phyloP scores from a whole-genome alignment of 1,140 invertebrate species.

The Zaprionus lachaisei region DNA sequence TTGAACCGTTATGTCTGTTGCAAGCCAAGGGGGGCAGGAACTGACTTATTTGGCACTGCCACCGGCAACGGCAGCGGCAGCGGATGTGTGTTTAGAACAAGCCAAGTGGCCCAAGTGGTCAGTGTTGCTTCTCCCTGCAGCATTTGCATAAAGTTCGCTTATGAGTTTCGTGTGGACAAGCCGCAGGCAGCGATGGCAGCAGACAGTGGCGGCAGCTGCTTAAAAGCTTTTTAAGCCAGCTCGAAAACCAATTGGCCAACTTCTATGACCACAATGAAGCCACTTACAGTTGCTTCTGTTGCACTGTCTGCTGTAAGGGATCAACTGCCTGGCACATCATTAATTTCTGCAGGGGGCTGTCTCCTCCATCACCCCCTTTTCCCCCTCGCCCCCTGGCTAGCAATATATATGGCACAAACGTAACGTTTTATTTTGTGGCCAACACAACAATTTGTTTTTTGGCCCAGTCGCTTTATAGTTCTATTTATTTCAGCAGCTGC shows the following conservation, averaged over 20 bases:
- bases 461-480: slow-evolving; percentile 49
- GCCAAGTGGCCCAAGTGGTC: slow-evolving; percentile 4
- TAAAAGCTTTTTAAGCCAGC: slow-evolving; percentile 71
- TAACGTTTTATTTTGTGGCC: slow-evolving; percentile 49
- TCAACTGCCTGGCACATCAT: slow-evolving; percentile 11
- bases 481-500: slow-evolving; percentile 40
- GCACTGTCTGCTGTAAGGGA: neutral
- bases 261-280: neutral
- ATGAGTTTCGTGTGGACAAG: slow-evolving; percentile 63
- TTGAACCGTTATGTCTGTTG: slow-evolving; percentile 44
- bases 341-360: neutral
- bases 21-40: slow-evolving; percentile 30
- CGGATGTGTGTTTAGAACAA: slow-evolving; percentile 32
- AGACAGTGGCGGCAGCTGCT: slow-evolving; percentile 50
- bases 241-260: slow-evolving; percentile 39
- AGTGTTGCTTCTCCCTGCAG: slow-evolving; percentile 9
- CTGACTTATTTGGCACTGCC: slow-evolving; percentile 54
- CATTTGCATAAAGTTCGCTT: slow-evolving; percentile 79
- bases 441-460: slow-evolving; percentile 45
- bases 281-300: neutral
- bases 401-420: slow-evolving; percentile 37
- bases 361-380: neutral
- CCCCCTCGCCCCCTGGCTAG: neutral
- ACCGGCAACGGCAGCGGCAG: neutral
- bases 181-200: slow-evolving; percentile 23